Evolutionary conservation across 1,140 invertebrate species (phyloP).

Genomic region (Aricia agestis): DNA sequence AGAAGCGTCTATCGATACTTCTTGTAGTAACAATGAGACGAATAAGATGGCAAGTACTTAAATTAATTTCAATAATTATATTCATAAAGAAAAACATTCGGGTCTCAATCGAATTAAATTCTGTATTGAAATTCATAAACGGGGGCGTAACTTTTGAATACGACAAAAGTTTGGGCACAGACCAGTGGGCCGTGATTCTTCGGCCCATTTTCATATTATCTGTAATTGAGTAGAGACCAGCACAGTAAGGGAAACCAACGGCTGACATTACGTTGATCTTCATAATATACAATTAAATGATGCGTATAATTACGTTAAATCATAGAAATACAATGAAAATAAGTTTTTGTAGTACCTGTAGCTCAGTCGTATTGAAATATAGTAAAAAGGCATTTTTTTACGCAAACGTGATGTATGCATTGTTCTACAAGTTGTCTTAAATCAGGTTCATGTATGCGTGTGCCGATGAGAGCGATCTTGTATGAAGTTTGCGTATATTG

Average conservation of each 20-base stretch:
- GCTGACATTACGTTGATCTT: background rate
- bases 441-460: too few relatives aligned
- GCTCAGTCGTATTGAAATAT: too few relatives aligned
- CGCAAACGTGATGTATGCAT: too few relatives aligned
- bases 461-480: too few relatives aligned
- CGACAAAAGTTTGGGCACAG: constrained; percentile 19
- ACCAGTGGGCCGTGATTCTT: constrained; percentile 20
- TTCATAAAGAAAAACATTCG: background rate
- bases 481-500: background rate
- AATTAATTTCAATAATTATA: background rate
- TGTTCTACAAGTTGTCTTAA: too few relatives aligned
- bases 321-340: too few relatives aligned
- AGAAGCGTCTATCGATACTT: too few relatives aligned
- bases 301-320: too few relatives aligned
- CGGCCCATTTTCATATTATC: constrained; percentile 20
- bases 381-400: too few relatives aligned
- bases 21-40: too few relatives aligned
- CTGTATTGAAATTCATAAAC: constrained; percentile 19
- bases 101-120: background rate
- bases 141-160: constrained; percentile 15
- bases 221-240: constrained; percentile 18
- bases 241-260: background rate
- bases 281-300: too few relatives aligned
- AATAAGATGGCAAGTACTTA: background rate
- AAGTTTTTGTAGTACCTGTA: too few relatives aligned